Evolutionary conservation across 2,797 vertebrate genomes (phyloP).

Genomic region (Podarcis lilfordi): DNA sequence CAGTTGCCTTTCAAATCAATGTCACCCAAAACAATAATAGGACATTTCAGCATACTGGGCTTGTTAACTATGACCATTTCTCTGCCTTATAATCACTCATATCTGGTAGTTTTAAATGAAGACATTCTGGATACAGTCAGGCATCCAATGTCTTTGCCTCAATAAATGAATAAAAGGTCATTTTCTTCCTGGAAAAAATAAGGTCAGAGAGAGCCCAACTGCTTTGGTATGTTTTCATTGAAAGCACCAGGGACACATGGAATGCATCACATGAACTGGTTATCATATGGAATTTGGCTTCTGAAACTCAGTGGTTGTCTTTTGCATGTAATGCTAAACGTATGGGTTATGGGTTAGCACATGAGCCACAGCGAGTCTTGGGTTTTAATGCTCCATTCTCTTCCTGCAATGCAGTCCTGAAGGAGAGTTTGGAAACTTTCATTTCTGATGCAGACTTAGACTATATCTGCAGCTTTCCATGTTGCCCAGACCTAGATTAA

Average conservation of each 20-base stretch:
- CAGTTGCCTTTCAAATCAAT: conserved; percentile 17
- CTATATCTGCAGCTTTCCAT: no score
- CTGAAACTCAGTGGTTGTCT: background rate
- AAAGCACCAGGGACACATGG: background rate
- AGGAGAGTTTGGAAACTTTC: background rate
- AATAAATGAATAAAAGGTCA: background rate
- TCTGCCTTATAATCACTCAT: background rate
- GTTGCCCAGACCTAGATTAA: no score
- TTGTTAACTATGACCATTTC: background rate
- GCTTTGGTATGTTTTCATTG: background rate
- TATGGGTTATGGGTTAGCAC: background rate
- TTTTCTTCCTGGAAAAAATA: background rate
- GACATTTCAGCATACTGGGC: background rate
- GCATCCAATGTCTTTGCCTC: background rate
- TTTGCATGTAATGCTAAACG: background rate
- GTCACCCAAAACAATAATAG: background rate
- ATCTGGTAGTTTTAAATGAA: background rate
- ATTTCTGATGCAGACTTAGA: background rate
- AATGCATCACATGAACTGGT: no score
- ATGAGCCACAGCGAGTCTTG: background rate
- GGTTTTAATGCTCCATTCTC: background rate
- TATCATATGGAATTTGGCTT: background rate
- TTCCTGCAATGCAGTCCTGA: background rate
- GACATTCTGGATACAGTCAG: background rate
- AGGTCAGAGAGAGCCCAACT: background rate